phyloP scores from a whole-genome alignment of 37 sponge, comb jelly and placozoan genomes.

The Cladorhizidae sp. region DNA sequence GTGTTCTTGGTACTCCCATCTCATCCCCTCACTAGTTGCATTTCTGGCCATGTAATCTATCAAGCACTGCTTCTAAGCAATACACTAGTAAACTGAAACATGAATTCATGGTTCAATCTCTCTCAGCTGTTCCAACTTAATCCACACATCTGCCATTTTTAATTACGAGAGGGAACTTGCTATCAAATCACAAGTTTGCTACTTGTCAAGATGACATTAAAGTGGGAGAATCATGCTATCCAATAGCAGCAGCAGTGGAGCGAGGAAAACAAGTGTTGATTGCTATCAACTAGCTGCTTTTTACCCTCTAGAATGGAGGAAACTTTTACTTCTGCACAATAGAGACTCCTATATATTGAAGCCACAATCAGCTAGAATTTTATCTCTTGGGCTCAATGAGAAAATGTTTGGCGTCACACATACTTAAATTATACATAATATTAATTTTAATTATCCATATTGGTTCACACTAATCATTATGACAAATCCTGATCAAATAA shows the following conservation, averaged over 20 bases:
- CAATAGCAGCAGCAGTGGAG: conserved; percentile 66
- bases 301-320: too few relatives aligned
- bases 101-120: conserved; percentile 42
- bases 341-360: too few relatives aligned
- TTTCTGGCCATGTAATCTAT: conserved; percentile 39
- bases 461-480: too few relatives aligned
- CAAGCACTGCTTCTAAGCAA: conserved; percentile 13
- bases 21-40: conserved; percentile 41
- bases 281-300: too few relatives aligned
- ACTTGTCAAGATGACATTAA: conserved; percentile 40
- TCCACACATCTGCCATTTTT: conserved; percentile 37
- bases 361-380: too few relatives aligned
- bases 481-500: too few relatives aligned
- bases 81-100: conserved; percentile 37
- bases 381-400: too few relatives aligned
- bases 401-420: too few relatives aligned
- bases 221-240: conserved; percentile 63
- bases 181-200: conserved; percentile 6
- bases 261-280: conserved; percentile 36
- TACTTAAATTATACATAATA: too few relatives aligned
- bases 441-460: too few relatives aligned
- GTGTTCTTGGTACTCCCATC: conserved; percentile 29
- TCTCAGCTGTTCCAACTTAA: too few relatives aligned
- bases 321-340: too few relatives aligned
- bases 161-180: conserved; percentile 48